Evolutionary conservation across 1,140 invertebrate species (phyloP).

Genomic region (Orchesella cincta): DNA sequence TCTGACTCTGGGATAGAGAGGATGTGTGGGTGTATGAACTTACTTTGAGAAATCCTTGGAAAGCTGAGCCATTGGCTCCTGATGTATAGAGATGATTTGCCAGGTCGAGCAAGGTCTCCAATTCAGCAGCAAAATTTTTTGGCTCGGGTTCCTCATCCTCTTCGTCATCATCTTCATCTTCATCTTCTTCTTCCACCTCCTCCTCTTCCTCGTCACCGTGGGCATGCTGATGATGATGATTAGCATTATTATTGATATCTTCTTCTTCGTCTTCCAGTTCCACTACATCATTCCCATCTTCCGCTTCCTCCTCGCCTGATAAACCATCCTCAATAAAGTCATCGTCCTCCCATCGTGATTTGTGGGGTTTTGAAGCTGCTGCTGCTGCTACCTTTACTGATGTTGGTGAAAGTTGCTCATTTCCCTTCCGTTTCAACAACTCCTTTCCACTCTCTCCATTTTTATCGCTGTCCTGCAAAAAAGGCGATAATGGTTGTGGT

Average conservation of each 20-base stretch:
- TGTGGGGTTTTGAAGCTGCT: no score
- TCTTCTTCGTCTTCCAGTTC: neutral
- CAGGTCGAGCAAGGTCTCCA: slow-evolving; percentile 39
- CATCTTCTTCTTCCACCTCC: slow-evolving; percentile 29
- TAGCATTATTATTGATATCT: slow-evolving; percentile 18
- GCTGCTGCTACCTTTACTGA: neutral
- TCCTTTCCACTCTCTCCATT: neutral
- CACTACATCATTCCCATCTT: neutral
- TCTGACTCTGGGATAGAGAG: no score
- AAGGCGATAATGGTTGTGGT: neutral
- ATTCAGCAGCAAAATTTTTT: slow-evolving; percentile 18
- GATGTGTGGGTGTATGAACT: no score
- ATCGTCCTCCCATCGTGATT: neutral
- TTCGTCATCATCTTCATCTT: neutral
- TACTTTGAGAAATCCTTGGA: slow-evolving; percentile 27
- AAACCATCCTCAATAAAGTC: neutral
- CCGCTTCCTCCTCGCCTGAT: neutral
- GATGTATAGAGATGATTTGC: slow-evolving; percentile 42
- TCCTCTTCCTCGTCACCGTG: slow-evolving; percentile 41
- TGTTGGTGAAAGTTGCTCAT: neutral
- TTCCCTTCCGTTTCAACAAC: neutral
- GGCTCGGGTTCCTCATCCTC: neutral
- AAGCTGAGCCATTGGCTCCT: slow-evolving; percentile 3
- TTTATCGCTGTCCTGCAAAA: no score
- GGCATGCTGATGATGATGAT: no score